Percentiles rank a stretch among this genome's conserved stretches.
Conservation (phyloP, 1,140 invertebrate genomes). For the Rhizoglyphus robini region DNA sequence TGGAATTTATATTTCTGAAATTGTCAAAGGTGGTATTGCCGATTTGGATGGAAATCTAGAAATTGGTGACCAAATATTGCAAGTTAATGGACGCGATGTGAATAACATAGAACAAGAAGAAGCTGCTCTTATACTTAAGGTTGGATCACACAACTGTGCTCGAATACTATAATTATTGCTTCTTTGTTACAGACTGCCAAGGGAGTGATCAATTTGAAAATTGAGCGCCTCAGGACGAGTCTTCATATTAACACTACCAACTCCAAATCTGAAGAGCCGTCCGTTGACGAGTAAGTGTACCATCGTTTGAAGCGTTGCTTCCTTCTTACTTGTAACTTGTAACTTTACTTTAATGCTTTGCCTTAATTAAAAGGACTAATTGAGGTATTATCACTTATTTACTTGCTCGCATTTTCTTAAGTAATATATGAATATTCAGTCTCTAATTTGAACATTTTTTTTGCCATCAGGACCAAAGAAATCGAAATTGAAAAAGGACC, state of each 20-base stretch:
- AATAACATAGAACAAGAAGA: constrained; percentile 65
- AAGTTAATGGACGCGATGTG: constrained; percentile 77
- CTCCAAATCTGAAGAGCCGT: constrained; percentile 9
- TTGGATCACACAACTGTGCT: too few relatives aligned
- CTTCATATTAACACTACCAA: constrained; percentile 20
- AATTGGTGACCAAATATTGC: constrained; percentile 77
- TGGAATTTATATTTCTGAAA: constrained; percentile 80
- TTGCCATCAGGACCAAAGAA: constrained; percentile 33
- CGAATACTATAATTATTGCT: constrained; percentile 5
- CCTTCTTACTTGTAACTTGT: not conserved
- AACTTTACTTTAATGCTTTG: not conserved
- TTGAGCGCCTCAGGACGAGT: constrained; percentile 56
- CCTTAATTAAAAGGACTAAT: too few relatives aligned
- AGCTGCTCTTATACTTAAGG: constrained; percentile 71
- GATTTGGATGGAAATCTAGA: constrained; percentile 72
- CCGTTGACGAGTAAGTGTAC: constrained; percentile 19
- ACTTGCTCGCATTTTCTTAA: too few relatives aligned
- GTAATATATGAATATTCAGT: constrained; percentile 1
- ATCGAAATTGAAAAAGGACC: constrained; percentile 53
- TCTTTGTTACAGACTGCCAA: constrained; percentile 37
- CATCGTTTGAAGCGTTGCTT: not conserved
- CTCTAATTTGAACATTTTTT: not conserved
- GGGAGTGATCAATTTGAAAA: constrained; percentile 59
- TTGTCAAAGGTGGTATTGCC: constrained; percentile 81
- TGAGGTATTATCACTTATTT: too few relatives aligned